A percentile compares a stretch with the other conserved stretches of the same genome.
Conservation (phyloP, 2,888 invertebrate species). For the Macropis europaea region DNA sequence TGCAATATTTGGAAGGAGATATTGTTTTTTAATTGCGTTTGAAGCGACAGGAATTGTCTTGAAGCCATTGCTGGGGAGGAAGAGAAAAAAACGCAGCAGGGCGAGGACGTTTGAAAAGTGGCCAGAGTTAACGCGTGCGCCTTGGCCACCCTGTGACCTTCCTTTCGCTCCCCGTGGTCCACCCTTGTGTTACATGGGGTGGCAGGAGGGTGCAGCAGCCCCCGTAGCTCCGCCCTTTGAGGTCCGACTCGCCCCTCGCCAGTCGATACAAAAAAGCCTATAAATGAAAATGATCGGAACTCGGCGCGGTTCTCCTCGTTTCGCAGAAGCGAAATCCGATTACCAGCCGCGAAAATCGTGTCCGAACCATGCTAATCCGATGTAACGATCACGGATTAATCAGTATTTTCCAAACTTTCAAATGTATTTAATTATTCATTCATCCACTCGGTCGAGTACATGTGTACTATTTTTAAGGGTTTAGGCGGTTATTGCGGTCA, state of each 20-base stretch:
- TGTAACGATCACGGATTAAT: conserved; percentile 36
- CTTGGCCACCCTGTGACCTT: conserved; percentile 37
- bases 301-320: conserved; percentile 46
- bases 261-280: conserved; percentile 53
- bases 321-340: conserved; percentile 65
- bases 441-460: no score
- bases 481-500: no score
- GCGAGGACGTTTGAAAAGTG: conserved; percentile 74
- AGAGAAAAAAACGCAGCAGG: conserved; percentile 49
- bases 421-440: no score
- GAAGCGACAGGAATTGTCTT: no score
- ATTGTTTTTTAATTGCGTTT: no score
- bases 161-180: conserved; percentile 22
- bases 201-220: conserved; percentile 50
- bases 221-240: conserved; percentile 54
- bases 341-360: conserved; percentile 34
- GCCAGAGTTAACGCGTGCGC: conserved; percentile 76
- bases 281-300: conserved; percentile 67
- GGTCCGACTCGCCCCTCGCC: conserved; percentile 53
- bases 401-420: background rate
- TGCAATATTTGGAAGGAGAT: no score
- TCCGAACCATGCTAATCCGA: conserved; percentile 1
- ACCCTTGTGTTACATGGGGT: conserved; percentile 21
- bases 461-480: no score
- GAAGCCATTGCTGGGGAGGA: conserved; percentile 14